Evolutionary conservation across 2,888 invertebrate species (phyloP).

Genomic region (Epirrita christyi): DNA sequence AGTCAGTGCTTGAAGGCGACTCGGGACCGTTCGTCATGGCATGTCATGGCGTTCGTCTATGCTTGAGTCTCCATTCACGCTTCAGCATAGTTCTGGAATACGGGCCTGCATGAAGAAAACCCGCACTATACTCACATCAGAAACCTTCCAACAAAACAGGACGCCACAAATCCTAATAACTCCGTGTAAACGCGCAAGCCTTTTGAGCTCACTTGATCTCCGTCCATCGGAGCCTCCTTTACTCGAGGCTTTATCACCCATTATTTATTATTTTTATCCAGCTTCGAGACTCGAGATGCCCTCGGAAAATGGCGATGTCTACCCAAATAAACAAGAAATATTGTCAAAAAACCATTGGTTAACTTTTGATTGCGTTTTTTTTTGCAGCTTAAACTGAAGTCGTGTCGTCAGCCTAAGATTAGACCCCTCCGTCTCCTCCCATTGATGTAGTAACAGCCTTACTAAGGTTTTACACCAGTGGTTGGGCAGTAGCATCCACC

Average conservation of each 20-base stretch:
- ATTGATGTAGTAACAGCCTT: no score
- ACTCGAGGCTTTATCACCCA: slow-evolving; percentile 43
- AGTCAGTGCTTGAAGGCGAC: no score
- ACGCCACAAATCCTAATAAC: slow-evolving; percentile 33
- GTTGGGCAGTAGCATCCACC: no score
- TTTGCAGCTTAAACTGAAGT: no score
- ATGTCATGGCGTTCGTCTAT: no score
- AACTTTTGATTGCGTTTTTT: slow-evolving; percentile 32
- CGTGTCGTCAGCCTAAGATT: no score
- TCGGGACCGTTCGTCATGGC: no score
- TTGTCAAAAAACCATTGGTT: slow-evolving; percentile 10
- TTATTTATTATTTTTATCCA: slow-evolving; percentile 59
- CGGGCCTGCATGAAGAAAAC: not conserved
- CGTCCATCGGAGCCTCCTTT: slow-evolving; percentile 46
- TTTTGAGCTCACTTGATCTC: slow-evolving; percentile 50
- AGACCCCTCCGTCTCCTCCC: no score
- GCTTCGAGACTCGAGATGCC: slow-evolving; percentile 28
- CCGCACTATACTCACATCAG: not conserved
- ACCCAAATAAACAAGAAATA: slow-evolving; percentile 38
- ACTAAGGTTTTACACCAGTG: no score
- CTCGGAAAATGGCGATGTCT: slow-evolving; percentile 31
- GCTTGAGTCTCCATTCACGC: no score
- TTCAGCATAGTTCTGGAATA: no score
- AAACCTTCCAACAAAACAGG: slow-evolving; percentile 6
- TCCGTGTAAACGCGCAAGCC: slow-evolving; percentile 37